Evolutionary conservation across 2,797 vertebrate genomes (phyloP).

Genomic region (Tenualosa ilisha): DNA sequence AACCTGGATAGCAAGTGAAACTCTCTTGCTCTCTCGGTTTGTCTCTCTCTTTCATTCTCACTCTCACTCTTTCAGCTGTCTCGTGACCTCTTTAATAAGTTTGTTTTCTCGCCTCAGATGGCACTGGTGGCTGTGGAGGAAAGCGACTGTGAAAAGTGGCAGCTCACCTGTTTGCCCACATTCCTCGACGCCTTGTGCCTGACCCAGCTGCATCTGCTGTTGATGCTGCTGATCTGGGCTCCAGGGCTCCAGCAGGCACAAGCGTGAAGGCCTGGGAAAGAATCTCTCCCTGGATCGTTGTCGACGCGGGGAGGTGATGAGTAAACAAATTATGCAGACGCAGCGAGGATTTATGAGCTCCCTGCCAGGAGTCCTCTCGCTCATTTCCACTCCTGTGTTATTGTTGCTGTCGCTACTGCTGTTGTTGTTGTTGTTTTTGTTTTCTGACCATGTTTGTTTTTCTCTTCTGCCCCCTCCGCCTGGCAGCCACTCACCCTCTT

Average conservation of each 20-base stretch:
- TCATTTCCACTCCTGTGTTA: constrained; percentile 37
- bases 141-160: constrained; percentile 41
- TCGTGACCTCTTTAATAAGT: constrained; percentile 26
- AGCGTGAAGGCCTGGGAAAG: constrained; percentile 6
- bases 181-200: constrained; percentile 30
- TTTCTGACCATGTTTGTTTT: not conserved
- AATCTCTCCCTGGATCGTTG: not conserved
- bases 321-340: constrained; percentile 35
- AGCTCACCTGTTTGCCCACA: constrained; percentile 25
- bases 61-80: constrained; percentile 25
- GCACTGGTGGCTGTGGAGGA: constrained; percentile 39
- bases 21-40: not conserved
- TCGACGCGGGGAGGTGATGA: constrained; percentile 15
- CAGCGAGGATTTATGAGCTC: constrained; percentile 42
- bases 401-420: not conserved
- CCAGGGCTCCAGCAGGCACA: not conserved
- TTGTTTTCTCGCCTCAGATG: constrained; percentile 48
- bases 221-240: not conserved
- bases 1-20: constrained; percentile 20
- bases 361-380: constrained; percentile 27
- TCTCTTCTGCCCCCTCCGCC: constrained; percentile 5
- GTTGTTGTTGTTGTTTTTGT: constrained; percentile 35
- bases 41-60: not conserved
- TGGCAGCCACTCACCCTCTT: not conserved
- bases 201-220: not conserved